A percentile compares a stretch with the other conserved stretches of the same genome.
phyloP scores from a whole-genome alignment of 2,888 invertebrate species.

The Poecilus cupreus region DNA sequence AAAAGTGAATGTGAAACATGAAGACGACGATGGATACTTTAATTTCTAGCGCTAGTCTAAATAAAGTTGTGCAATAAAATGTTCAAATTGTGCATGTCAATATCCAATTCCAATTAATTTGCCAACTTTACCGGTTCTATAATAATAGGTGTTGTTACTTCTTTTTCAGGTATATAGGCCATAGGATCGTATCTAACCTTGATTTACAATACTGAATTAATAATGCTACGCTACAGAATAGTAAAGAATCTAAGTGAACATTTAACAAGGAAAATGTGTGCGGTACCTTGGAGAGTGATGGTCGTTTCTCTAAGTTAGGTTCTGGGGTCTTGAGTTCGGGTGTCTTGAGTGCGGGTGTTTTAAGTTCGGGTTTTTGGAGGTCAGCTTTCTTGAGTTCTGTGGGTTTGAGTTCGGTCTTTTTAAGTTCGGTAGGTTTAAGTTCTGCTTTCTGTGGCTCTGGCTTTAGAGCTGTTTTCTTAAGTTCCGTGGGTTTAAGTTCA shows the following conservation, averaged over 20 bases:
- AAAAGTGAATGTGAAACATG: neutral
- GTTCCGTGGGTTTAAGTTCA: conserved; percentile 58
- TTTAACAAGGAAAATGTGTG: conserved; percentile 43
- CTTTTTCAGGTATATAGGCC: conserved; percentile 54
- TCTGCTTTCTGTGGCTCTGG: conserved; percentile 62
- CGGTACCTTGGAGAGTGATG: conserved; percentile 65
- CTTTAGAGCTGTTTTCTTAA: conserved; percentile 64
- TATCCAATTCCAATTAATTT: conserved; percentile 10
- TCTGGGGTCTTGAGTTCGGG: conserved; percentile 53
- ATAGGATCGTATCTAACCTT: conserved; percentile 57
- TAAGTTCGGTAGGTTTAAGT: conserved; percentile 60
- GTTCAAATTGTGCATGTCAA: neutral
- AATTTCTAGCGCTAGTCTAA: neutral
- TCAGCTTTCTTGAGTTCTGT: conserved; percentile 60
- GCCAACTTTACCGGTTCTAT: conserved; percentile 56
- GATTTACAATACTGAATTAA: conserved; percentile 36
- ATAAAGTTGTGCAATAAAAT: conserved; percentile 7
- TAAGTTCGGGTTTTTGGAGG: conserved; percentile 57
- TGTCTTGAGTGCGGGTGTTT: conserved; percentile 62
- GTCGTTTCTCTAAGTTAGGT: conserved; percentile 61
- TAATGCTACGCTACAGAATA: neutral
- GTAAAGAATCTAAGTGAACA: neutral
- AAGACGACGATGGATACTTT: neutral
- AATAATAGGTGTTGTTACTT: conserved; percentile 45
- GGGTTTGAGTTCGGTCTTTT: conserved; percentile 60